Evolutionary conservation across 2,888 invertebrate species (phyloP).

Genomic region (Cabera pusaria): DNA sequence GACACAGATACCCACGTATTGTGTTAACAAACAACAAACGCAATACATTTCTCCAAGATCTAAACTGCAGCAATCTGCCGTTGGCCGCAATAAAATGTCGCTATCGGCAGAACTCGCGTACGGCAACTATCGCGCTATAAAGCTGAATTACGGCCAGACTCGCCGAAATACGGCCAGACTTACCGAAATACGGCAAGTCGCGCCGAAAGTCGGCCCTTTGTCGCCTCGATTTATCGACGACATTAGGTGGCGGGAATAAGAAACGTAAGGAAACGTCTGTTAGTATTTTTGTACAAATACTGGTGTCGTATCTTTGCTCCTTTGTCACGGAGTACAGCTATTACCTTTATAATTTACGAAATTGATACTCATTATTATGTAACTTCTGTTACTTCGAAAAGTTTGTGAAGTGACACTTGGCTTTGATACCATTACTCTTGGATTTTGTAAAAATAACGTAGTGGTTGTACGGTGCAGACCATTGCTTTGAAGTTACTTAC

Average conservation of each 20-base stretch:
- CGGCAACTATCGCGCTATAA: slow-evolving; percentile 22
- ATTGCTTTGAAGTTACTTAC: too few species aligned
- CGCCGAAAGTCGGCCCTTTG: too few species aligned
- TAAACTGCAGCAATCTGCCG: slow-evolving; percentile 14
- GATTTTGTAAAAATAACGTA: too few species aligned
- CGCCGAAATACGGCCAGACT: slow-evolving; percentile 5
- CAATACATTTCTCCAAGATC: slow-evolving; percentile 3
- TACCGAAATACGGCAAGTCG: slow-evolving; percentile 18
- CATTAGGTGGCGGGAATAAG: slow-evolving; percentile 10
- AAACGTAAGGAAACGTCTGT: slow-evolving; percentile 3
- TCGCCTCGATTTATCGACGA: slow-evolving; percentile 33
- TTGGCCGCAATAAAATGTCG: slow-evolving; percentile 7
- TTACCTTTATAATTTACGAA: too few species aligned
- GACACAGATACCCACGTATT: too few species aligned
- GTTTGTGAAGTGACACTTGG: too few species aligned
- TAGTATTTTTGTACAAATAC: slow-evolving; percentile 14
- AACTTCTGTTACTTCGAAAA: too few species aligned
- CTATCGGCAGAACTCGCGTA: slow-evolving; percentile 4
- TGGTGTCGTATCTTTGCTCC: slow-evolving; percentile 13
- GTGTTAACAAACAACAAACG: slow-evolving; percentile 5
- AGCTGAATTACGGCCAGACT: slow-evolving; percentile 24
- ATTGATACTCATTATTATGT: too few species aligned
- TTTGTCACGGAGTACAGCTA: too few species aligned
- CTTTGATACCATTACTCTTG: too few species aligned
- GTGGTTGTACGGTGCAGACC: too few species aligned